phyloP scores from a whole-genome alignment of 1,140 invertebrate genomes.

The Hypsibius dujardini region DNA sequence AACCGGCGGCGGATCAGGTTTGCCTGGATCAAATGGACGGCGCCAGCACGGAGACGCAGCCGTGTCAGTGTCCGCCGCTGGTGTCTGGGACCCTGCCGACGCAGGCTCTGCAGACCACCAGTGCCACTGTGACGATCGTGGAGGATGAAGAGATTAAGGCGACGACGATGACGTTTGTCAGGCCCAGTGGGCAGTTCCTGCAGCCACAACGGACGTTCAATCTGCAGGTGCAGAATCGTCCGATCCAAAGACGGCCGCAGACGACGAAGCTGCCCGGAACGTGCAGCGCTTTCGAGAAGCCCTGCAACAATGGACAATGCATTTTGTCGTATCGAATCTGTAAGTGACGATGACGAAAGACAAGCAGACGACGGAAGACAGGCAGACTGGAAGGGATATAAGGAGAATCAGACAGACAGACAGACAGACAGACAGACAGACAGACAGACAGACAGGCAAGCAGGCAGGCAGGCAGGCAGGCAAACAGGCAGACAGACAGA shows the following conservation, averaged over 20 bases:
- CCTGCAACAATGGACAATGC: slow-evolving; percentile 9
- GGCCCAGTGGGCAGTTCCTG: neutral
- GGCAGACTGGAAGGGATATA: too few relatives aligned
- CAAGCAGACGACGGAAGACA: too few relatives aligned
- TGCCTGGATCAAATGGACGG: neutral
- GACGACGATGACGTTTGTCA: neutral
- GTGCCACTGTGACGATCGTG: neutral
- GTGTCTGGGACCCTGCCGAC: too few relatives aligned
- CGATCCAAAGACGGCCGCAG: neutral
- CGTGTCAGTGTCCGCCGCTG: neutral
- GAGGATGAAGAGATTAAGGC: neutral
- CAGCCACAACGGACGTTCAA: neutral
- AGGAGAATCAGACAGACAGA: too few relatives aligned
- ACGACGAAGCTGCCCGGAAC: neutral
- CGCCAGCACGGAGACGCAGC: neutral
- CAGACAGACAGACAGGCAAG: too few relatives aligned
- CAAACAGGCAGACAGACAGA: too few relatives aligned
- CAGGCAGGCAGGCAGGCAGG: too few relatives aligned
- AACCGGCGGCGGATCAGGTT: neutral
- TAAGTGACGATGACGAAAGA: neutral
- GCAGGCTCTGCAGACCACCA: too few relatives aligned
- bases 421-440: too few relatives aligned
- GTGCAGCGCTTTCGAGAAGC: neutral
- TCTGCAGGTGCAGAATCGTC: neutral
- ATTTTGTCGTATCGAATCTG: slow-evolving; percentile 6